Conservation (phyloP, 2,113 vertebrate genomes). For the Brienomyrus brachyistius region DNA sequence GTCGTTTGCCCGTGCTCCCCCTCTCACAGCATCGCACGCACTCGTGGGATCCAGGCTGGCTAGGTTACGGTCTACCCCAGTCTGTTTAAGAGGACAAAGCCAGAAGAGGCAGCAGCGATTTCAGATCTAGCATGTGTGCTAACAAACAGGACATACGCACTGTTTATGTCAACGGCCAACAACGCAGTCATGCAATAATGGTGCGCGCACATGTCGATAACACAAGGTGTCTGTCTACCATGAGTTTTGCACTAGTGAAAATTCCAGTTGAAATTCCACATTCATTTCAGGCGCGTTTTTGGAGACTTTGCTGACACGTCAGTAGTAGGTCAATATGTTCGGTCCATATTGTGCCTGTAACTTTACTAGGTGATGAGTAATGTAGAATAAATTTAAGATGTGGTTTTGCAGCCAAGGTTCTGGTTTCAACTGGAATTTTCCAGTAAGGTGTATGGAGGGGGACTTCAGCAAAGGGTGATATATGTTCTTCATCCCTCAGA, state of each 20-base stretch:
- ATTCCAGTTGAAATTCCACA: not conserved
- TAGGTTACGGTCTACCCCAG: conserved; percentile 34
- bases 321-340: not conserved
- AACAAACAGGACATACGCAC: not conserved
- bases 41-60: conserved; percentile 23
- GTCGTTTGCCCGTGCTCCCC: not conserved
- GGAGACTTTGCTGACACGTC: not conserved
- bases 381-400: not conserved
- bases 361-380: not conserved
- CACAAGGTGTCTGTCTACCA: not conserved
- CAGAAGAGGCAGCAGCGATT: not conserved
- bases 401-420: not conserved
- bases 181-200: not conserved
- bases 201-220: not conserved
- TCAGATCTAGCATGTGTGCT: not conserved
- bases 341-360: not conserved
- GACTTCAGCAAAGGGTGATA: not conserved
- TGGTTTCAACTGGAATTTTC: not conserved
- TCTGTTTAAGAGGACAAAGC: not conserved
- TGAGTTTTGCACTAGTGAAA: not conserved
- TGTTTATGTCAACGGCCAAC: not conserved
- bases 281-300: not conserved
- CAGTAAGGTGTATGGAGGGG: not conserved
- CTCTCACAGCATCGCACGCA: not conserved
- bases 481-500: not conserved